phyloP scores from a whole-genome alignment of 2,113 vertebrate genomes.

The Sylvia atricapilla region DNA sequence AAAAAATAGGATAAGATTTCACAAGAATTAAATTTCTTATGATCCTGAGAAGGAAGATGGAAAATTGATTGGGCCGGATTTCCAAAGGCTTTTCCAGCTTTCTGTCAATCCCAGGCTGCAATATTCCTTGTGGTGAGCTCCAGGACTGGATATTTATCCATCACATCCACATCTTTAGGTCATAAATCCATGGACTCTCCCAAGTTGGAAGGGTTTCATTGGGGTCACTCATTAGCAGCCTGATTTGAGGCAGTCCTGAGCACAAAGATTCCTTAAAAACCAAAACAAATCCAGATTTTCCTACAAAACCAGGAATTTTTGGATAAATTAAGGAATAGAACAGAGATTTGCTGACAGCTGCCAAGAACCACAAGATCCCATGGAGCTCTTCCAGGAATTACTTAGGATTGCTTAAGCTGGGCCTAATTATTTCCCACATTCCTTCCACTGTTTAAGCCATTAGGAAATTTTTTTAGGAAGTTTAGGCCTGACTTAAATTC shows the following conservation, averaged over 20 bases:
- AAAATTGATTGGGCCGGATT: not conserved
- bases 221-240: not conserved
- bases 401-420: not conserved
- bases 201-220: not conserved
- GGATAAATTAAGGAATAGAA: not conserved
- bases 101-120: no score
- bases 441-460: not conserved
- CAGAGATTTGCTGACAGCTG: not conserved
- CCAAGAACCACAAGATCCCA: accelerated
- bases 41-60: not conserved
- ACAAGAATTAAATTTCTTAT: not conserved
- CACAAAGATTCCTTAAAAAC: not conserved
- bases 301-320: accelerated
- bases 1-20: not conserved
- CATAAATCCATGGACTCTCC: not conserved
- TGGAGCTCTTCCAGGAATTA: not conserved
- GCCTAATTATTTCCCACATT: not conserved
- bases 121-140: not conserved
- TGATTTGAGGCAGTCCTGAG: not conserved
- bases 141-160: not conserved
- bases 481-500: constrained; percentile 35
- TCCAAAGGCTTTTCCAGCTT: not conserved
- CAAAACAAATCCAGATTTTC: not conserved
- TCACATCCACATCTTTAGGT: not conserved
- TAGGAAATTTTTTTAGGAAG: not conserved